Percentiles rank a stretch among this genome's conserved stretches.
These are phyloP conservation scores for Cosmia trapezina DNA, from an alignment of 2,888 invertebrate species.

Conservation along the genomic window DNA sequence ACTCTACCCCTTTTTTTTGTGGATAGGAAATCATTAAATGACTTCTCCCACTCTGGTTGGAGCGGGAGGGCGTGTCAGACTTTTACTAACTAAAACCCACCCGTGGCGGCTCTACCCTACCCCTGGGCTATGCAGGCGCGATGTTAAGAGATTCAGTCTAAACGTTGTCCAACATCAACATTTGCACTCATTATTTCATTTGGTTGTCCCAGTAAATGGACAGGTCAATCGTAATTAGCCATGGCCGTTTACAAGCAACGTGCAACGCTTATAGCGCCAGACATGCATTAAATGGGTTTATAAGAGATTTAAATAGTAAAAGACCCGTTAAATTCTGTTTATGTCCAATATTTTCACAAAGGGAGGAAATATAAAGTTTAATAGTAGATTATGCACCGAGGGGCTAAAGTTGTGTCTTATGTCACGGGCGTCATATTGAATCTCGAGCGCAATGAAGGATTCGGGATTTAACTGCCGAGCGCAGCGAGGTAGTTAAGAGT, in stretches of 20 bases:
- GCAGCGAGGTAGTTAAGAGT: no score
- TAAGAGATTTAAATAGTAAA: constrained; percentile 26
- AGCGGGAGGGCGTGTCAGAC: no score
- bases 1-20: no score
- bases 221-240: constrained; percentile 9
- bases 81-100: no score
- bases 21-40: no score
- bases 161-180: neutral
- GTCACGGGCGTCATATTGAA: no score
- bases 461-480: no score
- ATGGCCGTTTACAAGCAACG: constrained; percentile 1
- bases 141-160: neutral
- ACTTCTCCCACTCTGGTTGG: no score
- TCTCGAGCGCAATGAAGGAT: no score
- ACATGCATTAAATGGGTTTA: constrained; percentile 21
- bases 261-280: neutral
- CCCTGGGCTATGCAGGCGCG: fast-evolving
- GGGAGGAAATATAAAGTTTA: constrained; percentile 49
- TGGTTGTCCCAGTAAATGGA: neutral
- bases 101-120: no score
- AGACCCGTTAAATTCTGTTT: constrained; percentile 24
- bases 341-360: constrained; percentile 44
- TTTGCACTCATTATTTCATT: constrained; percentile 3
- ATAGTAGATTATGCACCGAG: no score
- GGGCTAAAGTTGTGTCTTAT: no score